A percentile compares a stretch with the other conserved stretches of the same genome.
Evolutionary conservation across 2,797 vertebrate genomes (phyloP).

Genomic region (Eulemur albifrons): DNA sequence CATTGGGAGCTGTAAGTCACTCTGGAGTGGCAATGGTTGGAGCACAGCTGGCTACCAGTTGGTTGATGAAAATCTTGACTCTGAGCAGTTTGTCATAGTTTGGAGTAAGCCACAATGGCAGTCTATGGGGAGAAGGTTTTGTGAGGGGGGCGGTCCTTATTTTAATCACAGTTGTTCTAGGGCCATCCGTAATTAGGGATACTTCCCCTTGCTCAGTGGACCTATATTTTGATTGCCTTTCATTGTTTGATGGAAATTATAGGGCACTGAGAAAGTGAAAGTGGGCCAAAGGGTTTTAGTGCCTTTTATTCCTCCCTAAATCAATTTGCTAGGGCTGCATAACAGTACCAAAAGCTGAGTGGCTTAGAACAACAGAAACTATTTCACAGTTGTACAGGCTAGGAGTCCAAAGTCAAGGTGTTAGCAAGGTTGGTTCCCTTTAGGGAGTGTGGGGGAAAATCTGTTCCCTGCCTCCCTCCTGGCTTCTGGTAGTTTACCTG

Average conservation of each 20-base stretch:
- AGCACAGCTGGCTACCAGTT: neutral
- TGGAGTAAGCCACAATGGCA: rapidly evolving
- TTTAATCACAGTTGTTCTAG: neutral
- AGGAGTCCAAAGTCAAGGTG: neutral
- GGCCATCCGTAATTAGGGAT: neutral
- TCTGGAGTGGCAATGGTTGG: neutral
- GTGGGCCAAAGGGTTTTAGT: neutral
- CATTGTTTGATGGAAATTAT: neutral
- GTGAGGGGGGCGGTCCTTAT: neutral
- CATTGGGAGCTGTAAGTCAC: rapidly evolving
- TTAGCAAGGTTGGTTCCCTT: neutral
- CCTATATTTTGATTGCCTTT: neutral
- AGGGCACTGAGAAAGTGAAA: neutral
- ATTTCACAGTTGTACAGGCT: neutral
- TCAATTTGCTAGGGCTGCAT: neutral
- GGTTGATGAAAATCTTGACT: neutral
- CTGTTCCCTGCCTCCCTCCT: too few relatives aligned
- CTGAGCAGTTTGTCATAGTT: neutral
- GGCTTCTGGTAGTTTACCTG: neutral
- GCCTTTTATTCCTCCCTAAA: neutral
- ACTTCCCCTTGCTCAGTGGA: neutral
- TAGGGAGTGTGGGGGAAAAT: rapidly evolving
- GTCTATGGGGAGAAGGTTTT: neutral
- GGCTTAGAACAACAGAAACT: neutral
- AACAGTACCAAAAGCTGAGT: too few relatives aligned